Percentiles rank a stretch among this genome's conserved stretches.
phyloP scores from a whole-genome alignment of 1,140 invertebrate genomes.

The Sarcophaga bullata region DNA sequence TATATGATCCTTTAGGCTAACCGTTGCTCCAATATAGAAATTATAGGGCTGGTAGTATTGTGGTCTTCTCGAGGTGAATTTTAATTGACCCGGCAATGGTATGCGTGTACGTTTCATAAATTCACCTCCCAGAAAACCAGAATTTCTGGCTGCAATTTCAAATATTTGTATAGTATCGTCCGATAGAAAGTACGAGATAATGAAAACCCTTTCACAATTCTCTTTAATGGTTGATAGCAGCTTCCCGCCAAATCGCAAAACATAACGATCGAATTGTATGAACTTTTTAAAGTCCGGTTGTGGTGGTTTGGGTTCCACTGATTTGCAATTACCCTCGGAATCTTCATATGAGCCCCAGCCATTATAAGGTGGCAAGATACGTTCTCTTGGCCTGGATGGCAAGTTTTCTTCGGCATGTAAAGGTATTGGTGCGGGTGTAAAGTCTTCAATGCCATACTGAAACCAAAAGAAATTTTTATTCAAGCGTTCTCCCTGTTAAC shows the following conservation, averaged over 20 bases:
- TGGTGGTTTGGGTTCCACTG: constrained; percentile 79
- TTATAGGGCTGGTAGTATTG: constrained; percentile 78
- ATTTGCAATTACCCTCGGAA: constrained; percentile 84
- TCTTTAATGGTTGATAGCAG: constrained; percentile 77
- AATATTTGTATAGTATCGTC: constrained; percentile 87
- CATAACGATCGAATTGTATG: constrained; percentile 79
- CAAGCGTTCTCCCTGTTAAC: background rate
- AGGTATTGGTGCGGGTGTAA: constrained; percentile 69
- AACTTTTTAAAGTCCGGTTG: constrained; percentile 84
- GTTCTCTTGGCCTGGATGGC: constrained; percentile 59
- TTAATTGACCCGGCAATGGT: constrained; percentile 78
- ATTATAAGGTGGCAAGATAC: constrained; percentile 84
- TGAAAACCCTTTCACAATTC: constrained; percentile 77
- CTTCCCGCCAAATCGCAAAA: constrained; percentile 81
- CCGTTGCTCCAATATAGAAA: constrained; percentile 81
- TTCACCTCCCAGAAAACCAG: constrained; percentile 76
- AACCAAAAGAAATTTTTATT: background rate
- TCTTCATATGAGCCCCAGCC: constrained; percentile 89
- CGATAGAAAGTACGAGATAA: constrained; percentile 82
- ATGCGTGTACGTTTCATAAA: constrained; percentile 76
- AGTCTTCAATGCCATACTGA: constrained; percentile 69
- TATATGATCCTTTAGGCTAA: constrained; percentile 80
- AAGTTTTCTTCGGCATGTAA: constrained; percentile 61
- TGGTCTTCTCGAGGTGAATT: constrained; percentile 75
- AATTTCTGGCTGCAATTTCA: constrained; percentile 79